Evolutionary conservation across 2,888 invertebrate species (phyloP).

Genomic region (Listrodromus nycthemerus): DNA sequence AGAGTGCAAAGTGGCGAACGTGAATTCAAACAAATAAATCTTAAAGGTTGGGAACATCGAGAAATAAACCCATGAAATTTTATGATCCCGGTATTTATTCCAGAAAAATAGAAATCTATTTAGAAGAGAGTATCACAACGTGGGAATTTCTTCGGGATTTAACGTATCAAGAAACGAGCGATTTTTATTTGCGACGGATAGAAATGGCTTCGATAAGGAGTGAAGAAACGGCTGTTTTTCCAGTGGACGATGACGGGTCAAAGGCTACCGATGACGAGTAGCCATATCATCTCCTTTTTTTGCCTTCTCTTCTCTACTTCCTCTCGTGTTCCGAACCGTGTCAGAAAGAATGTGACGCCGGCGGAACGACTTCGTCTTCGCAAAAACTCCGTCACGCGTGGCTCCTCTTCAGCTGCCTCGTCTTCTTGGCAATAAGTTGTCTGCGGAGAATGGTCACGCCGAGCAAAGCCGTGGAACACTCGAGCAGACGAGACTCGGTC

Average conservation of each 20-base stretch:
- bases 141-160: neutral
- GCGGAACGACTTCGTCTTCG: conserved; percentile 73
- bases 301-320: conserved; percentile 11
- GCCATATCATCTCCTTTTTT: conserved; percentile 18
- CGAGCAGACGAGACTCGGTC: conserved; percentile 25
- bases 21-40: neutral
- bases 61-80: neutral
- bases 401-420: conserved; percentile 60
- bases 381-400: conserved; percentile 78
- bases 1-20: neutral
- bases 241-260: neutral
- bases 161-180: neutral
- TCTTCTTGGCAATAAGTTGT: conserved; percentile 32
- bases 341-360: conserved; percentile 79
- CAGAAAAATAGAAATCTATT: neutral
- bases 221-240: neutral
- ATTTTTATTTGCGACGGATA: neutral
- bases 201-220: neutral
- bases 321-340: conserved; percentile 69
- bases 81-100: neutral
- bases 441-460: conserved; percentile 35
- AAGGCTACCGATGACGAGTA: neutral
- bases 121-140: neutral
- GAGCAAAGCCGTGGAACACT: conserved; percentile 24
- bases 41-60: neutral